phyloP scores from a whole-genome alignment of 2,797 vertebrate species.

The Mormyrus hasselquistii region DNA sequence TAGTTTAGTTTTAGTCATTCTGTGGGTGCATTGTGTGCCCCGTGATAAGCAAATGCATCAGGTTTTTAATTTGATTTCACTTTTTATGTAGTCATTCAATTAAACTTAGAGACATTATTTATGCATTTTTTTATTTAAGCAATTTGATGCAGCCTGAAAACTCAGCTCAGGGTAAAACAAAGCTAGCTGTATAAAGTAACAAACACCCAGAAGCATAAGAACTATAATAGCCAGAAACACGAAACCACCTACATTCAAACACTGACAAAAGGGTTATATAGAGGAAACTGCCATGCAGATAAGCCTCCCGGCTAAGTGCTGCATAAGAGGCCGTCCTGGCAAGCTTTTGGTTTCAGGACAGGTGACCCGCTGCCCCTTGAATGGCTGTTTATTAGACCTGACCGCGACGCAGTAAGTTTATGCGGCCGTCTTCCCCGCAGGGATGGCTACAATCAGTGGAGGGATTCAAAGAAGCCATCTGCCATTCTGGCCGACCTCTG shows the following conservation, averaged over 20 bases:
- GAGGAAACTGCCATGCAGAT: neutral
- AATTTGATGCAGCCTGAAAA: neutral
- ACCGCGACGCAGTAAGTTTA: neutral
- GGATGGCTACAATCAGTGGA: constrained; percentile 80
- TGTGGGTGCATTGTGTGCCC: neutral
- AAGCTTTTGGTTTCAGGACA: neutral
- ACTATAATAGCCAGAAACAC: neutral
- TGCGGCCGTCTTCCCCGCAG: constrained; percentile 43
- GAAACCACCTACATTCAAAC: neutral
- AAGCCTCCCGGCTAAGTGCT: neutral
- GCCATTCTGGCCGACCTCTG: constrained; percentile 80
- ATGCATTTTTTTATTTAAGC: neutral
- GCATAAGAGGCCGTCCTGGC: neutral
- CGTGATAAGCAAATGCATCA: neutral
- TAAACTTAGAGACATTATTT: neutral
- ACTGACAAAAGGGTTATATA: neutral
- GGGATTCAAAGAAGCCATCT: constrained; percentile 76
- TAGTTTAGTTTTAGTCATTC: neutral
- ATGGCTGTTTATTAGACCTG: neutral
- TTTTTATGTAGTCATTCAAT: neutral
- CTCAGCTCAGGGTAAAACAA: neutral
- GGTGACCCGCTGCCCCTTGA: neutral
- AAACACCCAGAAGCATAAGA: neutral
- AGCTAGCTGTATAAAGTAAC: neutral
- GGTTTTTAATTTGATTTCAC: neutral